Percentiles rank a stretch among this genome's conserved stretches.
Evolutionary conservation across 2,797 vertebrate species (phyloP).

Genomic region (Takifugu ocellatus): DNA sequence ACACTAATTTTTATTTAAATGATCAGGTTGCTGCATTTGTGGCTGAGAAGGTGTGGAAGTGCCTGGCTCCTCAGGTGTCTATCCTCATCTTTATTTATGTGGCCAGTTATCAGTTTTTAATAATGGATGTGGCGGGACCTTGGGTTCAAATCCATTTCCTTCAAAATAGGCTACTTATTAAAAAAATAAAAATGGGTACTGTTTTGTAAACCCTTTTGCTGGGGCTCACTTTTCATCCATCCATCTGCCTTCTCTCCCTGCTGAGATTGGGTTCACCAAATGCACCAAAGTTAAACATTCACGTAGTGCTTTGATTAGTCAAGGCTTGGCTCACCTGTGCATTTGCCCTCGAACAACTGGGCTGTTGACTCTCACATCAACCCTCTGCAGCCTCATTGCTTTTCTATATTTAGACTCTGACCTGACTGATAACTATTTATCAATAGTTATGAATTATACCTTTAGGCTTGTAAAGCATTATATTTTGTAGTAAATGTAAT

Average conservation of each 20-base stretch:
- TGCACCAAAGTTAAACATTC: constrained; percentile 83
- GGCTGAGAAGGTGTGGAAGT: constrained; percentile 64
- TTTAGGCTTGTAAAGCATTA: no score
- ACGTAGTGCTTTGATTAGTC: constrained; percentile 65
- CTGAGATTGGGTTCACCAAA: constrained; percentile 64
- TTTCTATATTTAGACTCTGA: constrained; percentile 41
- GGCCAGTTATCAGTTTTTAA: constrained; percentile 76
- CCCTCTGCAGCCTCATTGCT: constrained; percentile 76
- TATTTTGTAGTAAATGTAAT: no score
- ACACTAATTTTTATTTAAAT: no score
- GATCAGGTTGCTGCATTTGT: constrained; percentile 55
- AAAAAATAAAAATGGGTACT: constrained; percentile 48
- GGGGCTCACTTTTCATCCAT: constrained; percentile 29
- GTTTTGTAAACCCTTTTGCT: constrained; percentile 56
- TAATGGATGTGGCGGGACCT: constrained; percentile 74
- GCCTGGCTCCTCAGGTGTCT: constrained; percentile 57
- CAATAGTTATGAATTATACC: no score
- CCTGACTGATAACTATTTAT: no score
- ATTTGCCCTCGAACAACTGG: constrained; percentile 64
- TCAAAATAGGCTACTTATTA: constrained; percentile 56
- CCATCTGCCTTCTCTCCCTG: constrained; percentile 42
- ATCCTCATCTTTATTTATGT: constrained; percentile 76
- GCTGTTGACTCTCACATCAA: constrained; percentile 66
- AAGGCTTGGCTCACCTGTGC: constrained; percentile 73
- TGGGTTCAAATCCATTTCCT: constrained; percentile 70